Evolutionary conservation across 2,113 vertebrate genomes (phyloP), one percentile per base, ranked within the genome.

Genomic region (Pavo muticus): DNA sequence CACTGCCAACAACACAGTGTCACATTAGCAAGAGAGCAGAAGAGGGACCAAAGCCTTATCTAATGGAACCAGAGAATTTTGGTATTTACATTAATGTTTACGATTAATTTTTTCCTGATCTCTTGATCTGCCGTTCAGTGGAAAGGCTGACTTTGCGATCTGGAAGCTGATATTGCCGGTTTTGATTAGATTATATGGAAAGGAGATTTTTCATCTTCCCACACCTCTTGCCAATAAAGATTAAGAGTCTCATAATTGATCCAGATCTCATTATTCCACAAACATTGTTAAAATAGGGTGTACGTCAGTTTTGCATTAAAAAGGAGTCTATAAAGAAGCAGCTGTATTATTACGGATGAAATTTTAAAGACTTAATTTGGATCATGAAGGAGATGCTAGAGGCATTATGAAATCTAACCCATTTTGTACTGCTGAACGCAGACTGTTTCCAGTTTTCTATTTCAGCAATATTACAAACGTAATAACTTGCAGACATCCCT

Each of bases 151-250:
- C 0, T 0, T 42, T 87, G 87, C 59, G 1, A 2, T 89, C 68
- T 90, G 71, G n/a, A 77, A 90, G 50, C 50, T 83, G 63, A 23
- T 79, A 35, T 10, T 84, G 57, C 63, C 81, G 64, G 14, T 12
- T 70, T 76, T 94, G n/a, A 94, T 93, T 91, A 76, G 54, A 80
- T 95, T 94, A 83, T 4, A 76, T 24, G 48, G 59, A 82, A 79
- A 60, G 40, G 60, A 89, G 40, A 83, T 85, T 89, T 83, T 94
- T 70, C 84, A 89, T 87, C 67, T 84, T 84, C 69, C 32, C 57
- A 64, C 54, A 80, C 54, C 68, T 70, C 68, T 70, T 90, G 44
- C 71, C 75, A 83, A 70, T 92, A 91, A 91, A 71, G 47, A 74
- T 84, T 47, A 70, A 45, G 50, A 77, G 47, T 64, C 52, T 92